Evolutionary conservation across 2,113 vertebrate genomes (phyloP), one percentile per base, ranked within the genome.

Genomic region (Promerops cafer): DNA sequence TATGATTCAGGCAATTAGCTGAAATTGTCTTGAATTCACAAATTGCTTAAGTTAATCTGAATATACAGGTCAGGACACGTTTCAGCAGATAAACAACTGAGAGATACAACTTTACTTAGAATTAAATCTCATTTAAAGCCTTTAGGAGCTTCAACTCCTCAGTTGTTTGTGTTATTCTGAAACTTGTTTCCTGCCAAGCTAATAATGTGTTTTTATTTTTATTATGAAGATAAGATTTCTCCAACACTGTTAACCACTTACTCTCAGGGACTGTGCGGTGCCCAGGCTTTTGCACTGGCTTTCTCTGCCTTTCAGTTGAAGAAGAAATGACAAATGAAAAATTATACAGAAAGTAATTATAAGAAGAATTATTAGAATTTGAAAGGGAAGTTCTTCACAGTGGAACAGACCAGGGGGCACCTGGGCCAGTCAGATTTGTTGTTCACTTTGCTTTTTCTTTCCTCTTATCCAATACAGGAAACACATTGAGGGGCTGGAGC

Each of bases 401-500:
- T 39, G 42, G 18, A 78, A 40, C 10, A 89, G 50, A 27, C 10
- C 11, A 28, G 11, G 8, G 35, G 77, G 17, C 10, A 39, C 16
- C 2, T 54, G 28, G 2, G 10, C 16, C 47, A 11, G 4, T 16
- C 6, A 1, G 4, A 69, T 83, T 79, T 47, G 28, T 33, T 69
- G 4, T n/a, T 79, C 27, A 17, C 16, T 74, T 83, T 33, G 2
- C 17, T n/a, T 68, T 9, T 81, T 60, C 11, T 44, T 76, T 52
- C 8, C 1, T 83, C 5, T 44, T 69, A 10, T 19, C 56, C 18
- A 33, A 11, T 52, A 21, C 6, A 39, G 28, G 13, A 53, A 66
- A 59, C 2, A 49, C 7, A 22, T 1, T 4, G n/a, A 66, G 19
- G 7, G 6, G 4, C 33, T 60, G 33, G 27, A 44, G 12, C 0